Evolutionary conservation across 1,140 invertebrate species (phyloP).

Genomic region (Choristoneura fumiferana): DNA sequence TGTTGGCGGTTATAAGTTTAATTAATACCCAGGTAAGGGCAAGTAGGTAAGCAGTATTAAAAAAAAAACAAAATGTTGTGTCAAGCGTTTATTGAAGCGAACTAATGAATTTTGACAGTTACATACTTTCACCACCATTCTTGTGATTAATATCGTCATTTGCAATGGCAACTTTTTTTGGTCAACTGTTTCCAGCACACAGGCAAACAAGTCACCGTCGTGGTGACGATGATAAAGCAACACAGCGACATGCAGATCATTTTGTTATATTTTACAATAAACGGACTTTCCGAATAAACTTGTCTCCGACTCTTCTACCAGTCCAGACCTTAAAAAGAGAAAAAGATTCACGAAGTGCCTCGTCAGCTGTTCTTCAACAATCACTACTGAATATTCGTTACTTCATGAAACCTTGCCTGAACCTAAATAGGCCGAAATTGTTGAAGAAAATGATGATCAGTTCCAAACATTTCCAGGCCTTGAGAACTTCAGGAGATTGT

Average conservation of each 20-base stretch:
- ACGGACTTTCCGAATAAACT: neutral
- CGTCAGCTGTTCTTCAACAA: slow-evolving; percentile 46
- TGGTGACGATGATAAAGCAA: slow-evolving; percentile 33
- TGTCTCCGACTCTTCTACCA: slow-evolving; percentile 30
- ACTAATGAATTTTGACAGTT: slow-evolving; percentile 8
- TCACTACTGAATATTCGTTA: slow-evolving; percentile 39
- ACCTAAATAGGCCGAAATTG: too few relatives aligned
- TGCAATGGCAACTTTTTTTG: slow-evolving; percentile 22
- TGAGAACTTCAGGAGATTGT: too few relatives aligned
- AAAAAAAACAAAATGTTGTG: too few relatives aligned
- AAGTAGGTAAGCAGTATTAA: too few relatives aligned
- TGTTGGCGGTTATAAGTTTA: too few relatives aligned
- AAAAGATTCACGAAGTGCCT: slow-evolving; percentile 49
- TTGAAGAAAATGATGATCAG: too few relatives aligned
- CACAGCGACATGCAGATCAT: slow-evolving; percentile 47
- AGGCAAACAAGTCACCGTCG: slow-evolving; percentile 36
- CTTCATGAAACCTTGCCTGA: too few relatives aligned
- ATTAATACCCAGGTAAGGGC: too few relatives aligned
- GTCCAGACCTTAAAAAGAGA: slow-evolving; percentile 43
- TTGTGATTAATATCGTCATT: neutral
- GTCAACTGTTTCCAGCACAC: slow-evolving; percentile 23
- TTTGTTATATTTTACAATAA: slow-evolving; percentile 9
- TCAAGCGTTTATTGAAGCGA: neutral
- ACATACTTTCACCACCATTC: slow-evolving; percentile 35
- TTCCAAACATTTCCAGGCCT: too few relatives aligned